Percentiles rank a stretch among this genome's conserved stretches.
Conservation (phyloP, 30 jellyfish, hydroid and myxozoan genomes). For the Pelagia noctiluca region DNA sequence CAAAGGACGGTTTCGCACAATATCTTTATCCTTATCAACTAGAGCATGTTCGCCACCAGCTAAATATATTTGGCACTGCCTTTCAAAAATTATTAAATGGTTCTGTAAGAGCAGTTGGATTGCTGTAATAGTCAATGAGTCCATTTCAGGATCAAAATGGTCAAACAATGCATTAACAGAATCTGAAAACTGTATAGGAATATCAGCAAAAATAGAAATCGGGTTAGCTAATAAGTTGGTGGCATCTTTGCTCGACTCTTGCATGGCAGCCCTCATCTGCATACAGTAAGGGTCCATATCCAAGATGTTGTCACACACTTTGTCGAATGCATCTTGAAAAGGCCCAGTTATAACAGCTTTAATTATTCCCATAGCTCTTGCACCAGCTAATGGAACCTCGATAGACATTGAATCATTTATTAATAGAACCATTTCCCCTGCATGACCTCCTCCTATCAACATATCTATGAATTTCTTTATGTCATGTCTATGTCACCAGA, state of each 20-base stretch:
- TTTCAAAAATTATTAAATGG: constrained; percentile 9
- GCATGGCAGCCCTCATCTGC: not conserved
- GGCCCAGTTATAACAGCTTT: constrained; percentile 20
- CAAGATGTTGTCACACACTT: not conserved
- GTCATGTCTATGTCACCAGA: not conserved
- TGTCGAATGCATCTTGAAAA: constrained; percentile 27
- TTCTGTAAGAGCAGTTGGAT: not conserved
- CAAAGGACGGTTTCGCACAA: constrained; percentile 1
- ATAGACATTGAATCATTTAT: not conserved
- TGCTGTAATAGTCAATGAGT: not conserved
- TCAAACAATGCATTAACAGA: not conserved
- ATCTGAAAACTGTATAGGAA: not conserved
- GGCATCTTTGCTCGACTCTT: not conserved
- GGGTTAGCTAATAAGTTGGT: not conserved
- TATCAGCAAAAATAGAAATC: not conserved
- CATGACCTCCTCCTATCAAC: too few species aligned
- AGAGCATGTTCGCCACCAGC: not conserved
- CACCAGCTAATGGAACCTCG: constrained; percentile 16
- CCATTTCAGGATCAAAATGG: too few species aligned
- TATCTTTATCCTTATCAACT: not conserved
- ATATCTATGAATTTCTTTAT: not conserved
- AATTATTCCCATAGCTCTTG: constrained; percentile 14
- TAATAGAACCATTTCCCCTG: not conserved
- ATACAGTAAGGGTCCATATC: not conserved
- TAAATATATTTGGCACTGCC: not conserved